Evolutionary conservation across 2,113 vertebrate genomes (phyloP).

Genomic region (Otus sunia): DNA sequence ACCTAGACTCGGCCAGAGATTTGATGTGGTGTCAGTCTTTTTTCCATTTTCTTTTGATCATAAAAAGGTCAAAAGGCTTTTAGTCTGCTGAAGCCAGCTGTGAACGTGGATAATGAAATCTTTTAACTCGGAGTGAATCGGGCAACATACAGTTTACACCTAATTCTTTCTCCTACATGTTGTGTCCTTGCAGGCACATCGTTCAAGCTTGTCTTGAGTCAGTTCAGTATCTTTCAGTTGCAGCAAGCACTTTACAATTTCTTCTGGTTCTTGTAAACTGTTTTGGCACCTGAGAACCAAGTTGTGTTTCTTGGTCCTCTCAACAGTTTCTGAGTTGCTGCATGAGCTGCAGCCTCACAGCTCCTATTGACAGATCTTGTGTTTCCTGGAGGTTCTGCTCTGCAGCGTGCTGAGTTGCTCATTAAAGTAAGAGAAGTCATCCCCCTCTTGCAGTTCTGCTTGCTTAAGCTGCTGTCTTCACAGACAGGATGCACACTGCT

Average conservation of each 20-base stretch:
- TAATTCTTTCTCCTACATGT: neutral
- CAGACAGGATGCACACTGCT: neutral
- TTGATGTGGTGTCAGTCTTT: neutral
- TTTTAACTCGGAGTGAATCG: fast-evolving
- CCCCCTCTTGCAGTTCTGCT: neutral
- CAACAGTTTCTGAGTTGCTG: neutral
- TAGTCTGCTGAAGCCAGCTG: neutral
- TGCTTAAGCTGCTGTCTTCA: neutral
- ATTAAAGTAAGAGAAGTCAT: neutral
- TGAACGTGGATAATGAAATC: neutral
- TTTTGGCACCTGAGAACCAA: neutral
- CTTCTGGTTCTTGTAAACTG: neutral
- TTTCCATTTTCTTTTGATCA: neutral
- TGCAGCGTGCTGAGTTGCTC: neutral
- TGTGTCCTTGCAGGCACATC: neutral
- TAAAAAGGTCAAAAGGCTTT: neutral
- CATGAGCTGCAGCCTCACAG: neutral
- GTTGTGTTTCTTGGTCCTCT: neutral
- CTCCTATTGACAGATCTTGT: neutral
- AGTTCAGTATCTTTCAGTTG: neutral
- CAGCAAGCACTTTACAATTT: neutral
- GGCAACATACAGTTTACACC: neutral
- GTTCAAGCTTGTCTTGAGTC: neutral
- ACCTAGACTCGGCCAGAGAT: neutral
- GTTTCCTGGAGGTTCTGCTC: neutral